Percentiles rank a stretch among this genome's conserved stretches.
phyloP scores from a whole-genome alignment of 2,113 vertebrate genomes.

The Tauraco erythrolophus region DNA sequence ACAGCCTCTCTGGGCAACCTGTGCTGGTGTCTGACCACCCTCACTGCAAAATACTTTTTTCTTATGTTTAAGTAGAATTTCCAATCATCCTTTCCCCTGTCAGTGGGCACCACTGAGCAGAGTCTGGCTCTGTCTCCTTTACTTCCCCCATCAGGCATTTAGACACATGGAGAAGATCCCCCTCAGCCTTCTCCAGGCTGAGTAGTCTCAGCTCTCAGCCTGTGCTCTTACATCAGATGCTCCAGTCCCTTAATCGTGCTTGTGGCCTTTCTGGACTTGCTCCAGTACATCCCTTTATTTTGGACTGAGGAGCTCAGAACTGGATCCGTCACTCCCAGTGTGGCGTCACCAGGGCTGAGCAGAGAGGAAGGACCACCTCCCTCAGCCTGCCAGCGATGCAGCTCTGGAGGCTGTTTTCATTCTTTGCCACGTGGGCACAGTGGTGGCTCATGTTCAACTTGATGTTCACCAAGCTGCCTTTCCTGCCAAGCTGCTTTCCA shows the following conservation, averaged over 20 bases:
- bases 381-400: neutral
- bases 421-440: neutral
- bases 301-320: neutral
- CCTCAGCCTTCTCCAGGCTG: neutral
- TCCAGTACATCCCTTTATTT: rapidly evolving
- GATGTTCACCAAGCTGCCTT: neutral
- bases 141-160: neutral
- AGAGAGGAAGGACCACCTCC: neutral
- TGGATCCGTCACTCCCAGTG: neutral
- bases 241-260: neutral
- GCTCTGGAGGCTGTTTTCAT: neutral
- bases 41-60: neutral
- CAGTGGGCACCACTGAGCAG: neutral
- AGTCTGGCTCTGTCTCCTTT: neutral
- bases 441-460: neutral
- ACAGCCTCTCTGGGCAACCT: neutral
- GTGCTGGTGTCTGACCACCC: neutral
- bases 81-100: too few relatives aligned
- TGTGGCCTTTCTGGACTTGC: neutral
- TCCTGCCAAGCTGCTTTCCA: rapidly evolving
- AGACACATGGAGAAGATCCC: rapidly evolving
- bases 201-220: neutral
- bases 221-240: rapidly evolving
- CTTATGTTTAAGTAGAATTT: neutral
- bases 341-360: neutral